Conservation (phyloP, 2,888 invertebrate genomes). For the Pecten maximus region DNA sequence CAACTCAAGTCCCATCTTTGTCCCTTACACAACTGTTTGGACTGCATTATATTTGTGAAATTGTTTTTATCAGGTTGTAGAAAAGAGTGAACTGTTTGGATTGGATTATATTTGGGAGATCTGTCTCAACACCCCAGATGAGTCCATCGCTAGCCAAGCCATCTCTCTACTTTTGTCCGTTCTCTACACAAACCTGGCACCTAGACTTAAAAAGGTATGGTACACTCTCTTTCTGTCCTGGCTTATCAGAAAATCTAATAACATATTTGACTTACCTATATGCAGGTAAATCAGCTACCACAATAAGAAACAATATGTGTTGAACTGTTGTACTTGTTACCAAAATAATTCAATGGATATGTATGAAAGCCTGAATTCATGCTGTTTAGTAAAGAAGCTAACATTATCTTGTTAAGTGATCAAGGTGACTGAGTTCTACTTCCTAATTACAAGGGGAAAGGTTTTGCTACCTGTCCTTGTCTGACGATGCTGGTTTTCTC, state of each 20-base stretch:
- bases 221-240: background rate
- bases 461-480: no score
- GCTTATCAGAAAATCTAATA: background rate
- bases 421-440: no score
- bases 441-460: no score
- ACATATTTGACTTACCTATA: background rate
- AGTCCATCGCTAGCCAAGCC: conserved; percentile 82
- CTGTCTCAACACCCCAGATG: conserved; percentile 82
- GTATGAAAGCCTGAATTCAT: no score
- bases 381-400: no score
- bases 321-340: no score
- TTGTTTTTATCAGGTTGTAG: conserved; percentile 77
- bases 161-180: conserved; percentile 82
- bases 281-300: background rate
- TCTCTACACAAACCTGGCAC: conserved; percentile 82
- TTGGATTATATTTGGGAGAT: conserved; percentile 84
- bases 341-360: no score
- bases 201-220: conserved; percentile 80
- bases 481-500: no score
- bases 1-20: no score
- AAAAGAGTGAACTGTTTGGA: conserved; percentile 83
- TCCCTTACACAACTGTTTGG: background rate
- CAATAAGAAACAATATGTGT: no score
- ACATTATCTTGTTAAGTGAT: no score
- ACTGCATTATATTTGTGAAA: background rate